These are phyloP conservation scores for Oreochromis spilurus DNA, from an alignment of 2,113 vertebrate species.

Conservation along the genomic window DNA sequence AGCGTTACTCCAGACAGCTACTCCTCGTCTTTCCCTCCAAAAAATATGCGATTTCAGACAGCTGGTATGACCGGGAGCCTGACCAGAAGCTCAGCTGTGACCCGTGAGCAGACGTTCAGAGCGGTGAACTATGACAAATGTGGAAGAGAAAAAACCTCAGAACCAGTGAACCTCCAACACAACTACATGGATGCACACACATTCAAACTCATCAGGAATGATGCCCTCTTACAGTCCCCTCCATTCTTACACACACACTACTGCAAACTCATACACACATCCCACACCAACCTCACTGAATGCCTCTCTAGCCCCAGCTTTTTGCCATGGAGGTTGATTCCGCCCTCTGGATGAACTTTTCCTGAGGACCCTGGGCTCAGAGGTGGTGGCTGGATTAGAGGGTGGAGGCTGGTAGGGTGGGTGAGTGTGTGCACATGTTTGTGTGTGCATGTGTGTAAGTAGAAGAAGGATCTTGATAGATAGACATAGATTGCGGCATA, in stretches of 20 bases:
- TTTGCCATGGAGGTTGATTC: conserved; percentile 67
- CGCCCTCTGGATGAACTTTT: conserved; percentile 76
- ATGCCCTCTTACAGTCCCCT: background rate
- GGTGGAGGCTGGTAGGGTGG: background rate
- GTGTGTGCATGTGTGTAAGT: background rate
- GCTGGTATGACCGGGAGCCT: background rate
- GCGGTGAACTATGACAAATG: conserved; percentile 40
- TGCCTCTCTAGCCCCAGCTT: background rate
- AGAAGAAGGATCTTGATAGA: background rate
- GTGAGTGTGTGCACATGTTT: background rate
- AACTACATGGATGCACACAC: background rate
- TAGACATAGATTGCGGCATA: background rate
- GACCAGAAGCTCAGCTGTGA: background rate
- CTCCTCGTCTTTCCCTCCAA: background rate
- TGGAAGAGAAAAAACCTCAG: conserved; percentile 2
- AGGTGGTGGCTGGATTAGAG: conserved; percentile 68
- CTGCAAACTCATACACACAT: background rate
- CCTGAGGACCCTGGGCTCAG: conserved; percentile 54
- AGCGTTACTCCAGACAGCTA: background rate
- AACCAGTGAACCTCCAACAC: conserved; percentile 5
- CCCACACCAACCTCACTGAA: background rate
- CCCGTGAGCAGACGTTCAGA: background rate
- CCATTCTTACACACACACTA: background rate
- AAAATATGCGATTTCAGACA: background rate
- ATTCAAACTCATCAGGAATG: background rate